Evolutionary conservation across 2,113 vertebrate genomes (phyloP), one percentile per base, ranked within the genome.

Genomic region (Sander vitreus): DNA sequence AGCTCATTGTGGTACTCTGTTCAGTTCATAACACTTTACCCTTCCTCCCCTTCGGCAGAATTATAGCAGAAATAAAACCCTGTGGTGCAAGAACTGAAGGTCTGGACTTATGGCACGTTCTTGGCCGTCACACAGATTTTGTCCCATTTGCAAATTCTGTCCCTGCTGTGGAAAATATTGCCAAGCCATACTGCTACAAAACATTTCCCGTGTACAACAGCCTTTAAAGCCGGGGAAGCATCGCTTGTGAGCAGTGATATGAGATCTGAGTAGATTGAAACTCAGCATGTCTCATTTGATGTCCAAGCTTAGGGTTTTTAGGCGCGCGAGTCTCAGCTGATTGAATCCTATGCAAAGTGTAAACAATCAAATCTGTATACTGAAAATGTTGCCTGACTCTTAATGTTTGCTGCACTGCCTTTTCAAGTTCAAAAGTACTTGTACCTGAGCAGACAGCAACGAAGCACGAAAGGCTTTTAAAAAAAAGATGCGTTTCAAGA

Each of bases 151-250:
- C 80, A 86, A 80, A 86, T 80, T 66, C 85, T 27, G 45, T 73
- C 58, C 83, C 89, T 51, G 86, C 81, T 90, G 86, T 77, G 76
- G 66, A 47, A 48, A 57, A 86, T 72, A 85, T 85, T 73, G 85
- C 70, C 21, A 9, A 70, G 48, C 36, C 39, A 30, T 30, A 4
- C 14, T 23, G 65, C 62, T 50, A 36, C 68, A 65, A 58, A 74
- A 81, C 81, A 54, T 55, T 23, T 57, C 58, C 55, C 1, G 62
- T 48, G 57, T 43, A 19, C 62, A 39, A 51, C 19, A 43, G 76
- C 62, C 59, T 74, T 19, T 43, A 66, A 54, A 76, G 36, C 66
- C 78, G 21, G 73, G 6, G 73, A n/a, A 27, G 57, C 67, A 11
- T 78, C 23, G 53, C 70, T 75, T 57, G 81, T 81, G 70, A 78